Evolutionary conservation across 2,888 invertebrate genomes (phyloP), one percentile per base, ranked within the genome.

Genomic region (Caenorhabditis doughertyi): DNA sequence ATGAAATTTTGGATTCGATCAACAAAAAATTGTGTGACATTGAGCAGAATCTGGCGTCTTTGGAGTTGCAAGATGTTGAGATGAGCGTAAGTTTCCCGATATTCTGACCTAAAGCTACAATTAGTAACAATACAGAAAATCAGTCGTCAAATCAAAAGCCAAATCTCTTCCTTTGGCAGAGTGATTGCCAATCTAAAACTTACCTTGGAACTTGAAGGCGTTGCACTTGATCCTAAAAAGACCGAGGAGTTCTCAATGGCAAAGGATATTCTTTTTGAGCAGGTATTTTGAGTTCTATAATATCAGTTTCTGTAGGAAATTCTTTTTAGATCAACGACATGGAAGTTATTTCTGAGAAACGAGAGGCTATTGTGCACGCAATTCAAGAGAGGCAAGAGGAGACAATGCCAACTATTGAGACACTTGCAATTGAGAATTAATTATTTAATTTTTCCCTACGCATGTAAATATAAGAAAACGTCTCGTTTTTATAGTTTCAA

Each of bases 51-150:
- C 32, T 64, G 49, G 64, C 64, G 0, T 29, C 32, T 3, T 32
- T 64, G 18, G 64, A 64, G 16, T 5, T 47, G 49, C n/a, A 49
- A n/a, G 64, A 49, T 32, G 64, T 64, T 64, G 13, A 47, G 13
- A 64, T 64, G 64, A 27, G 13, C 4, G 58, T 58, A 7, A 39
- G 42, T 21, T 27, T 27, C 8, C 5, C 27, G 7, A 27, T 53
- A 13, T 27, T 0, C 16, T 27, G 4, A 23, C 53, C 9, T 53
- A n/a, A n/a, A n/a, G n/a, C n/a, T n/a, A n/a, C 32, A 29, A 23
- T 5, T 11, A 11, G 8, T 51, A 0, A 2, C 2, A 4, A 3
- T 53, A 18, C 16, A 58, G 58, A 27, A 47, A 4, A 44, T 32
- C 11, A 47, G 21, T 21, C 64, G 64, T 9, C 3, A n/a, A 2